A percentile compares a stretch with the other conserved stretches of the same genome.
Conservation (phyloP, 2,888 invertebrate species). For the Dicyrtomina minuta region DNA sequence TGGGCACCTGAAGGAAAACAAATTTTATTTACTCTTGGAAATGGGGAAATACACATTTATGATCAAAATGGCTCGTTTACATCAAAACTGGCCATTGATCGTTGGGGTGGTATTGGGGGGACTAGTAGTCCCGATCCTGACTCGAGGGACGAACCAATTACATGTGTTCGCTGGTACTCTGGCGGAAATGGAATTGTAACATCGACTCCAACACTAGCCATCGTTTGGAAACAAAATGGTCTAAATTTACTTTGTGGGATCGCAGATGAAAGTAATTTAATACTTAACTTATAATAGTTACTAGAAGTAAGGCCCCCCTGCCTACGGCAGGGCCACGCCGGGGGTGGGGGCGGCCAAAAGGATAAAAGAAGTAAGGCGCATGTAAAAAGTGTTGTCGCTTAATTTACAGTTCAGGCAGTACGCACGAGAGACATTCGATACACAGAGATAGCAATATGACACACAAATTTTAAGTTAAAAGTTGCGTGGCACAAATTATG, state of each 20-base stretch:
- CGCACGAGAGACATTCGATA: too few species aligned
- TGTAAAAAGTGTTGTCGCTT: too few species aligned
- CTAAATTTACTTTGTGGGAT: slow-evolving; percentile 23
- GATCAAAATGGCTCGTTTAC: slow-evolving; percentile 81
- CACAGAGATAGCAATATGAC: too few species aligned
- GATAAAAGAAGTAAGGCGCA: too few species aligned
- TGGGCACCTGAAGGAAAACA: slow-evolving; percentile 95
- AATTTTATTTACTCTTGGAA: slow-evolving; percentile 83
- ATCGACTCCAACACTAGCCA: slow-evolving; percentile 35
- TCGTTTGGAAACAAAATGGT: slow-evolving; percentile 42
- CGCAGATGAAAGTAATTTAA: slow-evolving; percentile 31
- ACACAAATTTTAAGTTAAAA: too few species aligned
- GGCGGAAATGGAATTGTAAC: slow-evolving; percentile 16
- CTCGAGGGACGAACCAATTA: slow-evolving; percentile 45
- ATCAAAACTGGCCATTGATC: slow-evolving; percentile 18
- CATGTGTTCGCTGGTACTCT: slow-evolving; percentile 48
- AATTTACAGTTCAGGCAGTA: too few species aligned
- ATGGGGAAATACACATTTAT: slow-evolving; percentile 91
- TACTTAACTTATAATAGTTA: neutral
- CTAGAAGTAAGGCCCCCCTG: too few species aligned
- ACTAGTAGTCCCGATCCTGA: slow-evolving; percentile 41
- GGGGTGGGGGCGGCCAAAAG: too few species aligned
- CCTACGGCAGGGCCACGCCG: too few species aligned
- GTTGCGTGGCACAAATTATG: too few species aligned
- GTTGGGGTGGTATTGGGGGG: slow-evolving; percentile 31